phyloP scores from a whole-genome alignment of 2,888 invertebrate species.

The Strigamia crassipes region DNA sequence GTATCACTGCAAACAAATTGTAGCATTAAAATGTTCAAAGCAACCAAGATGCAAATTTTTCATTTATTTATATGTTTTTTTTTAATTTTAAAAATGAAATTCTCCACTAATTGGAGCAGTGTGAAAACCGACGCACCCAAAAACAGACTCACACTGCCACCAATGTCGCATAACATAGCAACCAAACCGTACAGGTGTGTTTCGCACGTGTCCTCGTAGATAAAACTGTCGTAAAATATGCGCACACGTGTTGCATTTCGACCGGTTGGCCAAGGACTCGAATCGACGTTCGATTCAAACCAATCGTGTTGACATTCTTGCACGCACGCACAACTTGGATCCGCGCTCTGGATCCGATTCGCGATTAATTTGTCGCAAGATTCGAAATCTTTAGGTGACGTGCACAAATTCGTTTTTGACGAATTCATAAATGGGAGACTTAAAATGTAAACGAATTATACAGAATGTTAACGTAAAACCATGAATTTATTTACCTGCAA shows the following conservation, averaged over 20 bases:
- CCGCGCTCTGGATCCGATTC: background rate
- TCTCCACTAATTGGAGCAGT: background rate
- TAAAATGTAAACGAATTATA: background rate
- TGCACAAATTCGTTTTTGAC: background rate
- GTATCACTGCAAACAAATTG: too few relatives aligned
- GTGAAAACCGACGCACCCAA: slow-evolving; percentile 4
- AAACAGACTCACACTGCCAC: background rate
- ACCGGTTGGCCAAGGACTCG: background rate
- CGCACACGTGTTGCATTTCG: background rate
- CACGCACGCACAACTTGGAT: background rate
- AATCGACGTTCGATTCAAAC: background rate
- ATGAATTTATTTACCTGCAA: background rate
- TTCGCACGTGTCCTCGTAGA: background rate
- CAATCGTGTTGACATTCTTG: background rate
- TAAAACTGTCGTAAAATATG: background rate
- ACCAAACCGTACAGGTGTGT: background rate
- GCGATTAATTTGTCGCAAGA: background rate
- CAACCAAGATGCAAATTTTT: too few relatives aligned
- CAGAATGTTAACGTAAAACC: too few relatives aligned
- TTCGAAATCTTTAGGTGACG: background rate
- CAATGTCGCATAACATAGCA: slow-evolving; percentile 1
- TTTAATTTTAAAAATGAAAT: background rate
- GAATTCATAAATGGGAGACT: background rate
- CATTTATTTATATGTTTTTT: too few relatives aligned
- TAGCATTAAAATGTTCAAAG: too few relatives aligned